Conservation (phyloP, 92 coral and sea anemone genomes). For the Palythoa grandis region DNA sequence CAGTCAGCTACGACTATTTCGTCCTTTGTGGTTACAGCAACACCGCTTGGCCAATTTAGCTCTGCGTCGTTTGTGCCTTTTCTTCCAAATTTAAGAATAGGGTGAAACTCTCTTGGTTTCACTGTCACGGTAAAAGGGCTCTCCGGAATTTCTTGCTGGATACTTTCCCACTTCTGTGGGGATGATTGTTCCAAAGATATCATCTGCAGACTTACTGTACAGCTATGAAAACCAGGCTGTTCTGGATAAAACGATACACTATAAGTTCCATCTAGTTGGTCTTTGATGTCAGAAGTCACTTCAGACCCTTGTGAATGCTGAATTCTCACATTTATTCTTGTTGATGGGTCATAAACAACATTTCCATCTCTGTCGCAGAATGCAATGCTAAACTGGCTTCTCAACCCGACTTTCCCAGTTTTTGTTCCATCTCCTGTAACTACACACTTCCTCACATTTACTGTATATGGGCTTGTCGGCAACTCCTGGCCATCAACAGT, state of each 20-base stretch:
- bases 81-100: constrained; percentile 43
- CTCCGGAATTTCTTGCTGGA: constrained; percentile 39
- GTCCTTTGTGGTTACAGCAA: constrained; percentile 43
- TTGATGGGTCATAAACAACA: constrained; percentile 7
- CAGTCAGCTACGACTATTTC: constrained; percentile 49
- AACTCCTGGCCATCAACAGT: constrained; percentile 33
- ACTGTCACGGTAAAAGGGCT: constrained; percentile 52
- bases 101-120: constrained; percentile 48
- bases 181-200: constrained; percentile 14
- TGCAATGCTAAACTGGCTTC: constrained; percentile 20
- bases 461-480: constrained; percentile 29
- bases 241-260: constrained; percentile 39
- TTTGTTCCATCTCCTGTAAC: constrained; percentile 32
- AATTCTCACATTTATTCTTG: constrained; percentile 21
- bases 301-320: constrained; percentile 30
- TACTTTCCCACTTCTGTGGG: neutral
- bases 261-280: constrained; percentile 48
- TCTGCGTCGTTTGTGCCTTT: constrained; percentile 40
- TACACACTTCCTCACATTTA: constrained; percentile 26
- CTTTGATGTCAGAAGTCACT: constrained; percentile 1
- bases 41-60: constrained; percentile 50
- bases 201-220: constrained; percentile 29
- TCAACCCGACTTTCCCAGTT: constrained; percentile 16
- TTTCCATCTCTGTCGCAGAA: constrained; percentile 14
- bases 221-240: constrained; percentile 34